Evolutionary conservation across 2,113 vertebrate species (phyloP), one percentile per base, ranked within the genome.

Genomic region (Pseudorectes ferrugineus): DNA sequence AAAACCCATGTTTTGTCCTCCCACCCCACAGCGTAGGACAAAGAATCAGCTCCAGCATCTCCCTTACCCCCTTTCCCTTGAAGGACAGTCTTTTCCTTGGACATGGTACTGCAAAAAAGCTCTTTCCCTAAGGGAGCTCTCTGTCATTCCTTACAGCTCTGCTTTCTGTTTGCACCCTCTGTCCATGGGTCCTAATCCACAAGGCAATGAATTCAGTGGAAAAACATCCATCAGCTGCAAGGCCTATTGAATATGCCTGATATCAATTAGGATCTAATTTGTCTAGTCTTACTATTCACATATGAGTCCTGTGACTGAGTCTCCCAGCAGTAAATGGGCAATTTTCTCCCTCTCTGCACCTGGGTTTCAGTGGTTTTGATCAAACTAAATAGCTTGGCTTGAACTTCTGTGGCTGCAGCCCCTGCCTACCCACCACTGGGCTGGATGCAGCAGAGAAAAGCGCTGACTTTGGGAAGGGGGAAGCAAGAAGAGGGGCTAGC

Each of bases 211-310:
- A 83, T 86, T 87, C n/a, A 57, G n/a, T 61, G 35, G 36, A 57
- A 89, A 91, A 87, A 55, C 58, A 95, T 85, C 52, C 61, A 81
- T 87, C 54, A 92, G 81, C 76, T 91, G 66, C 82, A 91, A 81
- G 65, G 19, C 73, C 52, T 57, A 61, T 49, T 92, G 66, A 77
- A 89, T 71, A 88, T 85, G 77, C 74, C 81, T 85, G 70, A 89
- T 82, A 82, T 59, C 54, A 92, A 91, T 95, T 92, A 92, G 87
- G 42, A 68, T 76, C 45, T 91, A 91, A 91, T 92, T 96, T 91
- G 80, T 83, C 80, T 91, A 71, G 86, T 81, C 61, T 84, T 91
- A 86, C 81, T 92, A 88, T 72, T 95, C 63, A 81, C 86, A 59
- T 63, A 62, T 87, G 79, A 95, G 68, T 72, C 61, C 43, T 61